Evolutionary conservation across 2,888 invertebrate genomes (phyloP).

Genomic region (Imbricaverruca yamaguchii): DNA sequence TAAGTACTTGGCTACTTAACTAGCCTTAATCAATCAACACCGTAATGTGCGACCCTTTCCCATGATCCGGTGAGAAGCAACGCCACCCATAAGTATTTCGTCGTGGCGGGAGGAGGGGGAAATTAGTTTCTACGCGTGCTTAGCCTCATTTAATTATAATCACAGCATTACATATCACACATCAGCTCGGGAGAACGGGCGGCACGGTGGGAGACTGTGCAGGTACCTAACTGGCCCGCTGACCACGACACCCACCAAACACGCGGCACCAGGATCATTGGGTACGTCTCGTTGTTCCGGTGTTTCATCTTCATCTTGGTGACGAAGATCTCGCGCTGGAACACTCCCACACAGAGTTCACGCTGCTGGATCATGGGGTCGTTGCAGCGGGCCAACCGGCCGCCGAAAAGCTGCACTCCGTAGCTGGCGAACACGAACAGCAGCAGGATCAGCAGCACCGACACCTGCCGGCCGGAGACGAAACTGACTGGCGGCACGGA

Average conservation of each 20-base stretch:
- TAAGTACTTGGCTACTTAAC: too few relatives aligned
- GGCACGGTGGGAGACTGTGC: too few relatives aligned
- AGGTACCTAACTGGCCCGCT: too few relatives aligned
- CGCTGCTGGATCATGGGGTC: conserved; percentile 78
- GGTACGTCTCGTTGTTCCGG: conserved; percentile 75
- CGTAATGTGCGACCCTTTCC: too few relatives aligned
- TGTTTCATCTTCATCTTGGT: conserved; percentile 93
- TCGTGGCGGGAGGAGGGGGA: too few relatives aligned
- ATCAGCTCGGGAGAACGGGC: too few relatives aligned
- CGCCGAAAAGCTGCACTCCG: conserved; percentile 96
- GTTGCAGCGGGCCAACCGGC: conserved; percentile 90
- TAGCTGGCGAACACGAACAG: conserved; percentile 99
- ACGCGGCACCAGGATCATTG: conserved; percentile 88
- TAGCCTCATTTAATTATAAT: too few relatives aligned
- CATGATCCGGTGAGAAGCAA: too few relatives aligned
- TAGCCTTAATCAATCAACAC: too few relatives aligned
- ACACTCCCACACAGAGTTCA: conserved; percentile 88
- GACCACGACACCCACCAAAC: conserved; percentile 65
- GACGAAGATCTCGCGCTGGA: conserved; percentile 89
- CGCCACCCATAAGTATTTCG: too few relatives aligned
- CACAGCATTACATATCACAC: too few relatives aligned
- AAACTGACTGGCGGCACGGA: conserved; percentile 78
- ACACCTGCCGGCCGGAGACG: conserved; percentile 56
- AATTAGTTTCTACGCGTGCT: too few relatives aligned
- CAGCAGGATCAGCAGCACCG: conserved; percentile 86